A percentile compares a stretch with the other conserved stretches of the same genome.
These are phyloP conservation scores for Lycophotia porphyrea DNA, from an alignment of 2,888 invertebrate genomes.

Conservation along the genomic window DNA sequence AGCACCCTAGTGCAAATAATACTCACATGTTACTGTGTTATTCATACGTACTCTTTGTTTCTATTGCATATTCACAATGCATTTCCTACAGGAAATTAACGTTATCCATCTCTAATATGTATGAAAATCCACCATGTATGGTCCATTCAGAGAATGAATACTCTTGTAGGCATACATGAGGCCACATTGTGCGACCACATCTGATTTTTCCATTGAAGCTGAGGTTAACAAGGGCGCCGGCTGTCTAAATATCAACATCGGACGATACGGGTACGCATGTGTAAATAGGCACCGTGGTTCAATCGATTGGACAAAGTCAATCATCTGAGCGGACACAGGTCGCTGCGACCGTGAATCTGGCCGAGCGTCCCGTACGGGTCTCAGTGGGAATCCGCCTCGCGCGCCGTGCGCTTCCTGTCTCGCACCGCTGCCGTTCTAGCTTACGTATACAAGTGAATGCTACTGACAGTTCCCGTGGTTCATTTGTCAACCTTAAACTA, in stretches of 20 bases:
- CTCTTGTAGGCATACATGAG: conserved; percentile 24
- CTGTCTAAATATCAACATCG: conserved; percentile 75
- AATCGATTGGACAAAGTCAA: conserved; percentile 89
- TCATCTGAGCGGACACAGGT: conserved; percentile 85
- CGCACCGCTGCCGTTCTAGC: conserved; percentile 43
- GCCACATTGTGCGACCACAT: conserved; percentile 68
- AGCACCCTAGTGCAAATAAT: conserved; percentile 71
- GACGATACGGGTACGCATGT: conserved; percentile 77
- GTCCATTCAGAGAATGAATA: conserved; percentile 46
- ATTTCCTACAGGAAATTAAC: conserved; percentile 55
- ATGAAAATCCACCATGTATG: conserved; percentile 49
- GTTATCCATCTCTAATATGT: conserved; percentile 40
- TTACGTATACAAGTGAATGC: conserved; percentile 50
- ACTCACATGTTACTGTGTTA: conserved; percentile 47
- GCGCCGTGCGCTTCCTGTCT: conserved; percentile 84
- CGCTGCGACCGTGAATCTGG: conserved; percentile 88
- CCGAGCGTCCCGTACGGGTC: conserved; percentile 75
- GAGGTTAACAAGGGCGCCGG: conserved; percentile 77
- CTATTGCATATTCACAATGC: conserved; percentile 45
- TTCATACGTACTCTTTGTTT: conserved; percentile 58
- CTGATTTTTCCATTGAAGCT: conserved; percentile 73
- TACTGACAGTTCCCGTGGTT: conserved; percentile 63
- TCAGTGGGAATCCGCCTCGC: conserved; percentile 83
- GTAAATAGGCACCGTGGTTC: conserved; percentile 81
- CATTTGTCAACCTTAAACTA: conserved; percentile 63